phyloP scores from a whole-genome alignment of 2,888 invertebrate genomes.

The Eupithecia pulchellata region DNA sequence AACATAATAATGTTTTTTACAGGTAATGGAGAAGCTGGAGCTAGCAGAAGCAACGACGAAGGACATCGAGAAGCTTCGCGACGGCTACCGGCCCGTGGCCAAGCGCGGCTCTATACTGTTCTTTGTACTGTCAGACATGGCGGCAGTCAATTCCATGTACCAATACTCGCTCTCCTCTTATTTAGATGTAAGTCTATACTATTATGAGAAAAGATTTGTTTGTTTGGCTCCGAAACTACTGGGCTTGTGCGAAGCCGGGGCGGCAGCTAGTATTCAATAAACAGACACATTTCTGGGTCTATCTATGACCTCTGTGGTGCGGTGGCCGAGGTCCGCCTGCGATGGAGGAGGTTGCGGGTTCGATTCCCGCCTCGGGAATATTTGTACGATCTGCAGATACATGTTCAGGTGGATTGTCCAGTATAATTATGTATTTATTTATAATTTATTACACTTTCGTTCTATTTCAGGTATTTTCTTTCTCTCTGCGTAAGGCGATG shows the following conservation, averaged over 20 bases:
- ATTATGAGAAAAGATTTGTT: background rate
- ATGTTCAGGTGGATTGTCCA: too few species aligned
- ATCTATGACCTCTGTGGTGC: too few species aligned
- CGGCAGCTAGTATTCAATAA: too few species aligned
- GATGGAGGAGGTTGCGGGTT: too few species aligned
- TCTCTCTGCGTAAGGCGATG: constrained; percentile 92
- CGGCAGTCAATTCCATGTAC: constrained; percentile 95
- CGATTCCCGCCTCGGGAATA: too few species aligned
- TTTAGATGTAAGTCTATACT: constrained; percentile 85
- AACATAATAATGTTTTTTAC: background rate
- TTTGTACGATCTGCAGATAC: too few species aligned
- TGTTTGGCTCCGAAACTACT: too few species aligned
- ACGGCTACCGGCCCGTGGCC: constrained; percentile 94
- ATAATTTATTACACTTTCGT: background rate
- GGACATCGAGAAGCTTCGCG: constrained; percentile 93
- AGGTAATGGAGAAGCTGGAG: constrained; percentile 90
- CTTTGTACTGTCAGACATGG: constrained; percentile 96
- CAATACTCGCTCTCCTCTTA: constrained; percentile 95
- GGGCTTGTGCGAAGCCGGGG: too few species aligned
- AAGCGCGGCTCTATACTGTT: constrained; percentile 95
- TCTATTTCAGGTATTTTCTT: constrained; percentile 88
- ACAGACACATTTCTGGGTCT: too few species aligned
- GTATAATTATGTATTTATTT: too few species aligned
- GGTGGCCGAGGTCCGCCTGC: too few species aligned
- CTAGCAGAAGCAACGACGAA: constrained; percentile 90